phyloP scores from a whole-genome alignment of 2,797 vertebrate species.

The Melanotaenia pygmaea region DNA sequence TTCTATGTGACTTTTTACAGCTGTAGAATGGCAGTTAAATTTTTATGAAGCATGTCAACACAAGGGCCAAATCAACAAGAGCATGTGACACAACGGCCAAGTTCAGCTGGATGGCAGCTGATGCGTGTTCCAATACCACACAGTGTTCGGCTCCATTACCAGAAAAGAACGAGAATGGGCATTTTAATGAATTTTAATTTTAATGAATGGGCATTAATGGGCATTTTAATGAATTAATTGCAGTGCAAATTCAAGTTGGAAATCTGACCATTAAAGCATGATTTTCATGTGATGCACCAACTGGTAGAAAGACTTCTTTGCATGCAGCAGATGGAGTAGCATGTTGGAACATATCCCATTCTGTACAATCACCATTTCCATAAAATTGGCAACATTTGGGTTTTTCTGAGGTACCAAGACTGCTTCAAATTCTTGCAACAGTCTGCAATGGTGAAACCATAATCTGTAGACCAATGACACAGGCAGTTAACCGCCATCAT shows the following conservation, averaged over 20 bases:
- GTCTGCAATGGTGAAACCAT: conserved; percentile 35
- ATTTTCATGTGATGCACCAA: conserved; percentile 40
- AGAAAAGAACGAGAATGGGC: conserved; percentile 56
- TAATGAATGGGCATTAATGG: conserved; percentile 64
- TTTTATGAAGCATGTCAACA: conserved; percentile 60
- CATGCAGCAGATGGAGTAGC: conserved; percentile 54
- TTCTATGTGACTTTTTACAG: conserved; percentile 46
- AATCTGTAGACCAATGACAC: conserved; percentile 26
- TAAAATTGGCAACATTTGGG: conserved; percentile 10
- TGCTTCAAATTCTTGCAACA: conserved; percentile 34
- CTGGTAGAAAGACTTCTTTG: conserved; percentile 27
- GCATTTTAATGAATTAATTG: conserved; percentile 75
- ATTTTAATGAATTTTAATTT: conserved; percentile 78
- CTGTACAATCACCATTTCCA: conserved; percentile 16
- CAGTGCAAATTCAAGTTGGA: conserved; percentile 62
- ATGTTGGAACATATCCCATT: conserved; percentile 18
- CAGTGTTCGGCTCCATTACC: conserved; percentile 64
- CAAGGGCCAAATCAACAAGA: conserved; percentile 17
- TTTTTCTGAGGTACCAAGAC: conserved; percentile 10
- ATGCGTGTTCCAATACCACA: conserved; percentile 16
- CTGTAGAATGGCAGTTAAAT: conserved; percentile 63
- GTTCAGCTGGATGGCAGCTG: conserved; percentile 53
- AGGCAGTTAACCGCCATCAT: conserved; percentile 33
- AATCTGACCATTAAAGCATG: conserved; percentile 47
- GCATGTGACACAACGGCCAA: conserved; percentile 39